Percentiles rank a stretch among this genome's conserved stretches.
Evolutionary conservation across 2,888 invertebrate genomes (phyloP).

Genomic region (Peribatodes rhomboidaria): DNA sequence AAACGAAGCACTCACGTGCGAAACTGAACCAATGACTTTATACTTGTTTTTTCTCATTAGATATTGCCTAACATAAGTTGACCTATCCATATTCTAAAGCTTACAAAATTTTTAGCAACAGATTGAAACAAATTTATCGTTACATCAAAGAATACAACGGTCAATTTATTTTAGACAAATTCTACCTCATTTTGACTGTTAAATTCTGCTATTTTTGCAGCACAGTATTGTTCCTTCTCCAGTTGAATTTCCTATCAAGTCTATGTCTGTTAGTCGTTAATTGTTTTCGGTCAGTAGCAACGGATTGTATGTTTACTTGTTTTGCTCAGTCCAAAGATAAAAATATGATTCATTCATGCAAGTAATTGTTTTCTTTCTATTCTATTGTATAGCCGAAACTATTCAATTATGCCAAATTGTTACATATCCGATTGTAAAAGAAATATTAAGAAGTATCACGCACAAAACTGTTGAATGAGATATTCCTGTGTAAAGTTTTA

Average conservation of each 20-base stretch:
- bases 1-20: constrained; percentile 35
- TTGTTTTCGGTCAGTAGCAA: constrained; percentile 74
- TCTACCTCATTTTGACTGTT: constrained; percentile 52
- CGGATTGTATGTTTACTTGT: constrained; percentile 51
- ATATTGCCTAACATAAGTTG: constrained; percentile 21
- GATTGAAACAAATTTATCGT: too few relatives aligned
- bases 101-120: neutral
- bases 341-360: constrained; percentile 57
- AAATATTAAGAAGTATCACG: constrained; percentile 39
- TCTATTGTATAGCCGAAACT: constrained; percentile 50
- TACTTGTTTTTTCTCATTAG: constrained; percentile 32
- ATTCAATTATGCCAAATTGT: constrained; percentile 76
- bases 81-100: neutral
- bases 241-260: constrained; percentile 57
- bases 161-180: constrained; percentile 30
- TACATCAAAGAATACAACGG: neutral
- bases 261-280: constrained; percentile 67
- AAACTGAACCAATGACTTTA: constrained; percentile 30
- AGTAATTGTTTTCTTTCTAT: constrained; percentile 40
- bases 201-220: constrained; percentile 48
- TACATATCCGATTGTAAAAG: constrained; percentile 53
- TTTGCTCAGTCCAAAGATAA: constrained; percentile 68
- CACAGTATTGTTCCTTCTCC: constrained; percentile 46
- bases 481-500: constrained; percentile 30
- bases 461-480: constrained; percentile 22